These are phyloP conservation scores for Trichogramma pretiosum DNA, from an alignment of 1,140 invertebrate species.

Conservation along the genomic window DNA sequence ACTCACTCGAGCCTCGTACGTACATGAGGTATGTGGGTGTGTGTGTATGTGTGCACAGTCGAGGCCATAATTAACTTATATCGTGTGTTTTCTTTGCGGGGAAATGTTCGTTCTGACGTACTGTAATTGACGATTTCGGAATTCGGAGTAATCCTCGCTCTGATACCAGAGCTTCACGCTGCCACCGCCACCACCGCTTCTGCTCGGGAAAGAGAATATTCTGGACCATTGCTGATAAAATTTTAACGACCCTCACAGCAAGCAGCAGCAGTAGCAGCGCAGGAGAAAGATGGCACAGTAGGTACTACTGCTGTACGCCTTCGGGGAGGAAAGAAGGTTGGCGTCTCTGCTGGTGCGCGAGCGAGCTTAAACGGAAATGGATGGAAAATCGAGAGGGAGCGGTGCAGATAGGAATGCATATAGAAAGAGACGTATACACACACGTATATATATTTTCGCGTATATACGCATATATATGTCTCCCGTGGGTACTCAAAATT, in stretches of 20 bases:
- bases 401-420: background rate
- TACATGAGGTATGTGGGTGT: too few species aligned
- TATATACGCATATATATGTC: conserved; percentile 7
- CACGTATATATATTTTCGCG: too few species aligned
- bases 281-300: background rate
- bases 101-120: background rate
- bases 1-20: too few species aligned
- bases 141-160: conserved; percentile 14
- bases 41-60: too few species aligned
- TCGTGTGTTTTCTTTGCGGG: too few species aligned
- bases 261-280: too few species aligned
- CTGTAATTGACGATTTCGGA: conserved; percentile 17
- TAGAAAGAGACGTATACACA: conserved; percentile 1
- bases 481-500: conserved; percentile 9
- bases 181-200: background rate
- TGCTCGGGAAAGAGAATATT: conserved; percentile 6
- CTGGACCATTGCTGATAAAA: conserved; percentile 21
- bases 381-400: conserved; percentile 11
- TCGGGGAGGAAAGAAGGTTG: too few species aligned
- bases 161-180: too few species aligned
- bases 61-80: too few species aligned
- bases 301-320: background rate
- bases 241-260: conserved; percentile 19
- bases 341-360: too few species aligned
- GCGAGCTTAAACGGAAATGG: conserved; percentile 17